phyloP scores from a whole-genome alignment of 2,113 vertebrate species.

The Cyanistes caeruleus region DNA sequence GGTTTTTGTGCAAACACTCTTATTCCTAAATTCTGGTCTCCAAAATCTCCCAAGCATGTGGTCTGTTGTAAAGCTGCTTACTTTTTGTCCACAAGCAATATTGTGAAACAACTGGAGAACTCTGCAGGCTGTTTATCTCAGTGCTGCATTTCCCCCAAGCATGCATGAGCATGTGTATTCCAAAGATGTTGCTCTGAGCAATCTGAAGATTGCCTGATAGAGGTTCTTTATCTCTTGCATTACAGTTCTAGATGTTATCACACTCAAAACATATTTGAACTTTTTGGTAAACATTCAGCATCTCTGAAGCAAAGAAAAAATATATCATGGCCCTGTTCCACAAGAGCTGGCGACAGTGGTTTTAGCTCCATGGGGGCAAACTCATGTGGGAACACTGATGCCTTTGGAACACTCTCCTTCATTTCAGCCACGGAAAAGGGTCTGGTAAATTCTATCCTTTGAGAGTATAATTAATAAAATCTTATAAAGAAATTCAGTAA shows the following conservation, averaged over 20 bases:
- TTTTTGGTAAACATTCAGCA: neutral
- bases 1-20: fast-evolving
- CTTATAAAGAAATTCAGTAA: neutral
- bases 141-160: neutral
- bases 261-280: conserved; percentile 12
- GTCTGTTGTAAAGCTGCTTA: neutral
- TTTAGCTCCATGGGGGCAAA: neutral
- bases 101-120: neutral
- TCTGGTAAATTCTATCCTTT: neutral
- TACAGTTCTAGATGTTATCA: conserved; percentile 31
- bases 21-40: neutral
- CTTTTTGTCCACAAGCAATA: neutral
- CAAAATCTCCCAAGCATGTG: neutral
- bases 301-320: neutral
- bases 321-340: neutral
- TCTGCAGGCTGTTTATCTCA: neutral
- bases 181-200: neutral
- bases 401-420: neutral
- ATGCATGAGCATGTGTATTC: neutral
- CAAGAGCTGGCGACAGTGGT: neutral
- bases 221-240: neutral
- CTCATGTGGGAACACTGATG: neutral
- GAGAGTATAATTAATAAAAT: neutral
- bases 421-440: neutral
- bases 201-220: neutral